Conservation (phyloP, 1,140 invertebrate species). For the Onthophagus taurus region DNA sequence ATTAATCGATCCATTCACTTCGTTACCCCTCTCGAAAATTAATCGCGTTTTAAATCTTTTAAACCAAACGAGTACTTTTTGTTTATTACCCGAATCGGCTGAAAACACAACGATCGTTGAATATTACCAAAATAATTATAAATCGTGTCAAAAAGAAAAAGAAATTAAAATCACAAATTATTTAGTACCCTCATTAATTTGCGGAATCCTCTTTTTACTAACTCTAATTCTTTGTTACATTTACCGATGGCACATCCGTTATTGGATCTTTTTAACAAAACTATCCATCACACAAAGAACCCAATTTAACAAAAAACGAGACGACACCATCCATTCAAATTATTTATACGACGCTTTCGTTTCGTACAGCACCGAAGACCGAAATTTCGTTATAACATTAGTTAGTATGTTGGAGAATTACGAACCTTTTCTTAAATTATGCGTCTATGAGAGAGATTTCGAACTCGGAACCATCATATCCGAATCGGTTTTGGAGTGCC, state of each 20-base stretch:
- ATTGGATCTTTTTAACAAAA: conserved; percentile 44
- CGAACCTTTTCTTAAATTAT: conserved; percentile 46
- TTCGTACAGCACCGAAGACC: conserved; percentile 54
- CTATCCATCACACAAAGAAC: conserved; percentile 6
- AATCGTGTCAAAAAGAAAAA: not conserved
- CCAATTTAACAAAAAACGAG: conserved; percentile 17
- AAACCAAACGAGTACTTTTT: conserved; percentile 11
- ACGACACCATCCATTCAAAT: conserved; percentile 19
- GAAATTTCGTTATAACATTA: conserved; percentile 48
- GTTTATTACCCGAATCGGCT: conserved; percentile 12
- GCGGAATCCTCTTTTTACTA: conserved; percentile 7
- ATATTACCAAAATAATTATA: conserved; percentile 10
- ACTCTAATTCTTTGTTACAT: conserved; percentile 11
- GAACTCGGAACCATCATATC: conserved; percentile 50
- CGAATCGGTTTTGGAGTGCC: conserved; percentile 48
- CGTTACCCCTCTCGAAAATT: conserved; percentile 33
- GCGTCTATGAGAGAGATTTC: conserved; percentile 58
- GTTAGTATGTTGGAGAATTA: conserved; percentile 46
- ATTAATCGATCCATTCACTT: conserved; percentile 36
- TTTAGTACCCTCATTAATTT: conserved; percentile 3
- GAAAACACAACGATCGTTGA: conserved; percentile 11
- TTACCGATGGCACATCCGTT: conserved; percentile 39
- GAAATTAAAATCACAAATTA: conserved; percentile 3
- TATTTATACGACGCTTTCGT: conserved; percentile 57
- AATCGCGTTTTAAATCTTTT: conserved; percentile 1